These are phyloP conservation scores for Potorous gilbertii DNA, from an alignment of 2,797 vertebrate species.

Conservation along the genomic window DNA sequence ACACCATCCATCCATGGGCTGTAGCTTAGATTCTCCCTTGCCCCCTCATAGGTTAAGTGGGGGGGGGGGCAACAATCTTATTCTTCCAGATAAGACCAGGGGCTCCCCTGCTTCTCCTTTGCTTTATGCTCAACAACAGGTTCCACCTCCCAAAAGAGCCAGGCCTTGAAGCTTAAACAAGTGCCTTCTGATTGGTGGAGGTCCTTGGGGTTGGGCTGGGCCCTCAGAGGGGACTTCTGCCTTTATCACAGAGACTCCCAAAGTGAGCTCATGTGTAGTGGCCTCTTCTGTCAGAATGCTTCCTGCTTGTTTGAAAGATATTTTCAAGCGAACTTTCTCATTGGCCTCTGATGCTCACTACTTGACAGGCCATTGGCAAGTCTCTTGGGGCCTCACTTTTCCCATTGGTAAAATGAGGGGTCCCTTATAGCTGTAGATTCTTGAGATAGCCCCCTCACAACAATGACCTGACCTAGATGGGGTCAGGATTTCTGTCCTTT, in stretches of 20 bases:
- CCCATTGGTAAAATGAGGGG: background rate
- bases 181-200: background rate
- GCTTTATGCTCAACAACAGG: no score
- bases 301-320: background rate
- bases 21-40: no score
- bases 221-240: no score
- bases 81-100: no score
- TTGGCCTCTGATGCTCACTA: background rate
- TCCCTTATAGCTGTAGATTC: background rate
- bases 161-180: no score
- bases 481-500: background rate
- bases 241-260: background rate
- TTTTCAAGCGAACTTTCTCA: background rate
- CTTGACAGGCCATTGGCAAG: background rate
- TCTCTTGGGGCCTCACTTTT: background rate
- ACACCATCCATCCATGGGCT: no score
- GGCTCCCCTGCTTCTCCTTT: background rate
- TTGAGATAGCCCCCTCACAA: background rate
- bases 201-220: background rate
- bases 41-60: background rate
- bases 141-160: no score
- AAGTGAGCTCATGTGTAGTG: background rate
- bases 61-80: no score
- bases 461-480: background rate
- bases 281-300: background rate